A percentile compares a stretch with the other conserved stretches of the same genome.
Evolutionary conservation across 37 sponge, comb jelly and placozoan genomes (phyloP).

Genomic region (Chondrilla cf. caribensis): DNA sequence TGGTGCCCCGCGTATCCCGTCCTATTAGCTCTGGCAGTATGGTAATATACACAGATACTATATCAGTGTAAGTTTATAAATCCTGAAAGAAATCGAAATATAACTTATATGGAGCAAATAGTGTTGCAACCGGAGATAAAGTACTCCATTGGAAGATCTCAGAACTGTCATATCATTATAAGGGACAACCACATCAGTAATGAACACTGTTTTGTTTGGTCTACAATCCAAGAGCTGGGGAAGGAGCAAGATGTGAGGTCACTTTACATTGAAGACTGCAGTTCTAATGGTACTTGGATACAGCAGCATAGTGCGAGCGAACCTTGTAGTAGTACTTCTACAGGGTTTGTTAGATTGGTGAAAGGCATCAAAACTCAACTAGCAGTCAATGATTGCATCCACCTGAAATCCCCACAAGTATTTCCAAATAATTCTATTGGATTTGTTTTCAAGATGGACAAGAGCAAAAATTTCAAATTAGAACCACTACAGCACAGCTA

Average conservation of each 20-base stretch:
- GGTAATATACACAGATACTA: no score
- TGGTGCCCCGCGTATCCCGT: no score
- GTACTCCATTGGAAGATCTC: constrained; percentile 22
- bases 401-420: constrained; percentile 25
- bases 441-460: no score
- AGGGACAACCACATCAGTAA: constrained; percentile 16
- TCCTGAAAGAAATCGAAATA: no score
- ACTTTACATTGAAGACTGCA: constrained; percentile 27
- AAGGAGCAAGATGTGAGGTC: no score
- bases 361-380: not conserved
- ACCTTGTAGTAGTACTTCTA: not conserved
- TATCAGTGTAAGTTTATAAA: no score
- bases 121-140: not conserved
- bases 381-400: constrained; percentile 23
- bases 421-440: not conserved
- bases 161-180: constrained; percentile 15
- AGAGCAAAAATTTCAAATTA: no score
- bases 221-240: not conserved
- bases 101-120: no score
- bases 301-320: not conserved
- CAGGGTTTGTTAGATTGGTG: not conserved
- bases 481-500: no score
- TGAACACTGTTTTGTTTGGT: constrained; percentile 41
- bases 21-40: no score
- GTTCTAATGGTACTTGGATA: constrained; percentile 61